A percentile compares a stretch with the other conserved stretches of the same genome.
These are phyloP conservation scores for Parapristionchus giblindavisi DNA, from an alignment of 2,888 invertebrate genomes.

Conservation along the genomic window DNA sequence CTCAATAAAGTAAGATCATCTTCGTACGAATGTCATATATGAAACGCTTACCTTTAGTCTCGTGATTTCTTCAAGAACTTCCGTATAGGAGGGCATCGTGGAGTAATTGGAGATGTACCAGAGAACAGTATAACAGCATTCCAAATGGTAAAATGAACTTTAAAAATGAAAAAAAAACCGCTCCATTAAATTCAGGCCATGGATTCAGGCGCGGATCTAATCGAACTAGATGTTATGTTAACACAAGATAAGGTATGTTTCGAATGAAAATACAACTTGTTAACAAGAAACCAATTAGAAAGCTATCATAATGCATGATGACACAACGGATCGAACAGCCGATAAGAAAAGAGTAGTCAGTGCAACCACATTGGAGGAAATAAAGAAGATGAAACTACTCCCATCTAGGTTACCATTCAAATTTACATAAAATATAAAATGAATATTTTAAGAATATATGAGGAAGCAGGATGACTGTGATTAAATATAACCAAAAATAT, in stretches of 20 bases:
- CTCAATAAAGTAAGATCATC: constrained; percentile 1
- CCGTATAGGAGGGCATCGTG: constrained; percentile 24
- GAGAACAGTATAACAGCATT: constrained; percentile 24
- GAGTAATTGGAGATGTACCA: constrained; percentile 12
- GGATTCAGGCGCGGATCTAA: constrained; percentile 8
- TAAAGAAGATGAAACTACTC: too few species aligned
- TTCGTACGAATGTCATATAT: too few species aligned
- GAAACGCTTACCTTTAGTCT: neutral
- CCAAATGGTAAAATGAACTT: neutral
- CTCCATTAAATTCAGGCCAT: neutral
- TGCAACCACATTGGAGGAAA: neutral
- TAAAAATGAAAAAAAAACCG: neutral
- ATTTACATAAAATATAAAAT: too few species aligned
- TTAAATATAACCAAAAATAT: neutral
- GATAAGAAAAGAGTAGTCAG: neutral
- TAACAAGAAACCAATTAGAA: neutral
- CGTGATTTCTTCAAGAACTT: constrained; percentile 26
- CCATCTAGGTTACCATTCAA: too few species aligned
- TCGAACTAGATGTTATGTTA: constrained; percentile 32
- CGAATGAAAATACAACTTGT: neutral
- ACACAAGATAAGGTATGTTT: constrained; percentile 33
- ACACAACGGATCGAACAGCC: constrained; percentile 20
- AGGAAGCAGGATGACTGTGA: neutral
- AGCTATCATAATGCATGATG: constrained; percentile 34
- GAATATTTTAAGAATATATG: too few species aligned